Evolutionary conservation across 1,140 invertebrate genomes (phyloP), one percentile per base, ranked within the genome.

Genomic region (Mycetomoellerius zeteki): DNA sequence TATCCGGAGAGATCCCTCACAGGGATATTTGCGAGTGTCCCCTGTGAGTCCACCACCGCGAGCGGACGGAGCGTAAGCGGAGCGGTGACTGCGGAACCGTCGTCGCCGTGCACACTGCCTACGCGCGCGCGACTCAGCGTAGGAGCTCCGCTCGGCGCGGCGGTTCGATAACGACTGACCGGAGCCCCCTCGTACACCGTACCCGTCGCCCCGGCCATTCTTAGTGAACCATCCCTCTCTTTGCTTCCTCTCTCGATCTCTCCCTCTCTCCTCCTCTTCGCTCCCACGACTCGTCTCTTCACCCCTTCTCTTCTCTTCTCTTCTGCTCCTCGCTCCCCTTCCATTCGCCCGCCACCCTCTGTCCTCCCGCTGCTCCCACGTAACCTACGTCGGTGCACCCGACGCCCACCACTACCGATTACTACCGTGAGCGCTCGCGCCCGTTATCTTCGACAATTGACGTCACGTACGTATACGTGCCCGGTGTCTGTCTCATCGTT

Each of bases 151-250:
- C 80, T 71, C 88, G 81, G 84, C 69, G 58, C 91, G 90, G 71
- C 91, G 93, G 93, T 93, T 94, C 93, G 93, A 94, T 94, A 94
- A 92, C 93, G 92, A 94, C 93, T 94, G 90, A 92, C 89, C 86
- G 91, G 78, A 21, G 43, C 30, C 52, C 62, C 47, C 52, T 43
- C 54, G 58, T 87, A 75, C 77, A 19, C 73, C 37, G 37, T 33
- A 33, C 33, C 33, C 65, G 30, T 71, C 64, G 71, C 82, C 76
- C 75, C 71, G 43, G 81, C 89, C 91, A 86, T 92, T 90, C 91
- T 90, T 90, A 86, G 89, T 80, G 87, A 86, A 76, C 81, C 72
- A 86, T 73, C 72, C 56, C 73, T 56, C 56, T 76, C 81, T 65
- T 72, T 71, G 54, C 52, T 33, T 50, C 50, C 52, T 78, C 52